These are phyloP conservation scores for Melanostigma gelatinosum DNA, from an alignment of 2,113 vertebrate species.

Conservation along the genomic window DNA sequence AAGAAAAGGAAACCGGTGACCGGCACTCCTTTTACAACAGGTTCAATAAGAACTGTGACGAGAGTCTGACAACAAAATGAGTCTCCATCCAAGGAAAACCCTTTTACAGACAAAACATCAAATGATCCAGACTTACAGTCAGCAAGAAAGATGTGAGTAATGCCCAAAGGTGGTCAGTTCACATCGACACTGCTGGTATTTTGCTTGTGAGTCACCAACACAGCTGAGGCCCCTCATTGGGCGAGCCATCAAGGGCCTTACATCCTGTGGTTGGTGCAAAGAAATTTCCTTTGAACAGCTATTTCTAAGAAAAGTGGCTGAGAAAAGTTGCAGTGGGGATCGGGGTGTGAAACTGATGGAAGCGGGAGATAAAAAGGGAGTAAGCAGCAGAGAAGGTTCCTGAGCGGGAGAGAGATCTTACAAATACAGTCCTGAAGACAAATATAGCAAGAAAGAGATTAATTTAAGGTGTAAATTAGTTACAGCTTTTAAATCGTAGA, in stretches of 20 bases:
- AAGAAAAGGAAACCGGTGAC: slow-evolving; percentile 70
- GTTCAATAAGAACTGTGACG: slow-evolving; percentile 47
- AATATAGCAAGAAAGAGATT: neutral
- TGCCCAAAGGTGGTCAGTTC: slow-evolving; percentile 21
- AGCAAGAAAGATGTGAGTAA: slow-evolving; percentile 37
- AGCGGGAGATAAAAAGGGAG: slow-evolving; percentile 5
- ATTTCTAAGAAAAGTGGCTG: slow-evolving; percentile 29
- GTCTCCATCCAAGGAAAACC: neutral
- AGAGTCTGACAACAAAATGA: slow-evolving; percentile 17
- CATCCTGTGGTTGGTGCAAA: neutral
- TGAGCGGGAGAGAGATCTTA: slow-evolving; percentile 3
- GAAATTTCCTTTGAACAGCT: slow-evolving; percentile 4
- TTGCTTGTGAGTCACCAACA: slow-evolving; percentile 45
- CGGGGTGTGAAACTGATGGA: slow-evolving; percentile 17
- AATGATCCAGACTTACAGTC: slow-evolving; percentile 22
- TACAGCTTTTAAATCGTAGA: neutral
- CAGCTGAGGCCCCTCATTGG: slow-evolving; percentile 6
- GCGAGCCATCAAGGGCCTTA: slow-evolving; percentile 1
- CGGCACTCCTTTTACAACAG: slow-evolving; percentile 68
- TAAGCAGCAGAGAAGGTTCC: slow-evolving; percentile 31
- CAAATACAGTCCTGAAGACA: slow-evolving; percentile 7
- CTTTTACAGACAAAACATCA: slow-evolving; percentile 11
- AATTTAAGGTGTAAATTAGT: neutral
- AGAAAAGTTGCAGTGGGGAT: slow-evolving; percentile 4
- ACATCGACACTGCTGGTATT: slow-evolving; percentile 29